Conservation (phyloP, 2,113 vertebrate species). For the Platichthys flesus region DNA sequence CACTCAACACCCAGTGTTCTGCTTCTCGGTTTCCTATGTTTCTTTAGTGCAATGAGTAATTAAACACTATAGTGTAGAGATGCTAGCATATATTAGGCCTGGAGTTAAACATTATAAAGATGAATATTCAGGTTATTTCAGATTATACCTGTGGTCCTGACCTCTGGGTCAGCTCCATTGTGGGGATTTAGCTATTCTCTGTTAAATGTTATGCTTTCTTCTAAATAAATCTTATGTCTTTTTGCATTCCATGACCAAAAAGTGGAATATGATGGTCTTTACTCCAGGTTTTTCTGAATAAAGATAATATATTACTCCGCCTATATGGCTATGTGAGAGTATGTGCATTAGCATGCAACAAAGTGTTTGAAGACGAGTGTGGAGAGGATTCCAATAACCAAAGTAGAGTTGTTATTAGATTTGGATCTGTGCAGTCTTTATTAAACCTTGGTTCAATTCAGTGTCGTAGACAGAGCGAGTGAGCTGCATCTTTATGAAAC, state of each 20-base stretch:
- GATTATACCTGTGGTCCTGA: neutral
- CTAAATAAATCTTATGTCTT: no score
- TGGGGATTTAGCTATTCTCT: neutral
- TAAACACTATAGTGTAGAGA: neutral
- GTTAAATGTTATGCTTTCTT: neutral
- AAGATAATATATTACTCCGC: constrained; percentile 9
- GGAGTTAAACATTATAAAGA: no score
- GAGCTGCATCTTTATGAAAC: constrained; percentile 61
- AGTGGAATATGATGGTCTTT: no score
- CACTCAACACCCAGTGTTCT: constrained; percentile 11
- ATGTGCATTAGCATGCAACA: constrained; percentile 18
- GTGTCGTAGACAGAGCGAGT: constrained; percentile 36
- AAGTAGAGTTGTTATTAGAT: constrained; percentile 77
- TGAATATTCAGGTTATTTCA: no score
- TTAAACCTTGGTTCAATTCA: constrained; percentile 72
- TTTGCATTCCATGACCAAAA: no score
- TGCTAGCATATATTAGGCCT: neutral
- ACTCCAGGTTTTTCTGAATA: no score
- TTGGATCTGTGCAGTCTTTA: constrained; percentile 72
- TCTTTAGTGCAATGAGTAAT: no score
- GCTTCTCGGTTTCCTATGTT: neutral
- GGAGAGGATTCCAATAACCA: constrained; percentile 70
- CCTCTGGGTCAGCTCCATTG: neutral
- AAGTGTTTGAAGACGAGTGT: constrained; percentile 56
- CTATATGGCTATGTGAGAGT: constrained; percentile 10